Conservation (phyloP, 2,113 vertebrate genomes). For the Sialia sialis region DNA sequence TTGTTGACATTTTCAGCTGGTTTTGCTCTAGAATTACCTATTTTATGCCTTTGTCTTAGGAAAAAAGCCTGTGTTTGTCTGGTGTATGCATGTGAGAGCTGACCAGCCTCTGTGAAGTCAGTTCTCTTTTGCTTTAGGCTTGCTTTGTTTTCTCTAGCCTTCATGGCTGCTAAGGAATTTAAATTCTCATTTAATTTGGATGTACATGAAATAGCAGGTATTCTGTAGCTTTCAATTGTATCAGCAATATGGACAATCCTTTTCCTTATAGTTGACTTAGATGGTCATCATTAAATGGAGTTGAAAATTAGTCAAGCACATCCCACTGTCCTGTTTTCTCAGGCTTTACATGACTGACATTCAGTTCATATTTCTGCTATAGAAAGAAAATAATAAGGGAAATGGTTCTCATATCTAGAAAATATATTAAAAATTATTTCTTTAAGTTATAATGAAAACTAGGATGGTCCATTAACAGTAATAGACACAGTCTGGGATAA, state of each 20-base stretch:
- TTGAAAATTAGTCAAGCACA: not conserved
- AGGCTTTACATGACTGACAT: not conserved
- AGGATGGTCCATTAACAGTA: not conserved
- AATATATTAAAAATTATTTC: not conserved
- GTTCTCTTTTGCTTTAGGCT: not conserved
- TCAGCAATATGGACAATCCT: not conserved
- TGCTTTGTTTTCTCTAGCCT: not conserved
- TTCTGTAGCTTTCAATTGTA: not conserved
- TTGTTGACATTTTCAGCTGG: not conserved
- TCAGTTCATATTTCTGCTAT: not conserved
- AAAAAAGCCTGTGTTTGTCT: not conserved
- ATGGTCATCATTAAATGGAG: not conserved
- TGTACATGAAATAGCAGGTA: not conserved
- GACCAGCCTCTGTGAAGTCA: not conserved
- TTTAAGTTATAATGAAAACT: not conserved
- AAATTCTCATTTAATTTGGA: not conserved
- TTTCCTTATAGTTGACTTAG: not conserved
- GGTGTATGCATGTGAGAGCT: not conserved
- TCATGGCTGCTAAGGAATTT: not conserved
- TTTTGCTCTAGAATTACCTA: not conserved
- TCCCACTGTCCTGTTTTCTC: not conserved
- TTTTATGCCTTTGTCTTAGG: not conserved
- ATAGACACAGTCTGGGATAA: not conserved
- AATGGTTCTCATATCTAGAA: not conserved
- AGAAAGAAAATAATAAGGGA: not conserved